A percentile compares a stretch with the other conserved stretches of the same genome.
phyloP scores from a whole-genome alignment of 2,797 vertebrate genomes.

The Platyrinchus mystaceus region DNA sequence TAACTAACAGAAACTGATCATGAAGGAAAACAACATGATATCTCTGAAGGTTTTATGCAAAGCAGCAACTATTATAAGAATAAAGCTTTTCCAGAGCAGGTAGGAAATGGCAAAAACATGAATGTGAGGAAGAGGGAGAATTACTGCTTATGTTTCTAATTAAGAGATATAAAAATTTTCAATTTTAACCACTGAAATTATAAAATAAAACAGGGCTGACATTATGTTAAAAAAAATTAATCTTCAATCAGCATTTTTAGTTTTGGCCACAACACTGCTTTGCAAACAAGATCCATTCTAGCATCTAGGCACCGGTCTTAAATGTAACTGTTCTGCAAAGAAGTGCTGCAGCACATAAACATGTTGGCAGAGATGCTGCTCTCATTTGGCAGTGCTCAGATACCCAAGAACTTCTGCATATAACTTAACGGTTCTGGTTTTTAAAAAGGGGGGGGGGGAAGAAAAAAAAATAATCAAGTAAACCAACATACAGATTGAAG shows the following conservation, averaged over 20 bases:
- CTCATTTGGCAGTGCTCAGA: background rate
- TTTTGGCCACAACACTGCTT: background rate
- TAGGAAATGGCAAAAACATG: background rate
- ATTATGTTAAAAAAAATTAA: background rate
- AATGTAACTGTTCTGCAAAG: background rate
- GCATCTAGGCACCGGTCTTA: background rate
- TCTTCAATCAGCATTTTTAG: background rate
- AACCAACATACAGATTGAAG: background rate
- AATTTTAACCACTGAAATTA: background rate
- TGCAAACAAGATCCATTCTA: background rate
- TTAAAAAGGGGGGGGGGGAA: background rate
- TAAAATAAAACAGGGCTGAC: background rate
- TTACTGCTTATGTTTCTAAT: background rate
- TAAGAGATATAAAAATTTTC: background rate
- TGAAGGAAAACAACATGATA: background rate
- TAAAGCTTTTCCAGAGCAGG: background rate
- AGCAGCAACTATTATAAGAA: background rate
- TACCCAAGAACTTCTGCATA: background rate
- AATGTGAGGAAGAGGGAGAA: background rate
- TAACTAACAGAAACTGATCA: background rate
- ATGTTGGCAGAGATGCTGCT: background rate
- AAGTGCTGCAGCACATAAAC: background rate
- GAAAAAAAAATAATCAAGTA: rapidly evolving
- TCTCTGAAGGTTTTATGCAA: background rate
- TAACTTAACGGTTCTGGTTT: background rate